Conservation (phyloP, 2,113 vertebrate genomes). For the Melanerpes formicivorus region DNA sequence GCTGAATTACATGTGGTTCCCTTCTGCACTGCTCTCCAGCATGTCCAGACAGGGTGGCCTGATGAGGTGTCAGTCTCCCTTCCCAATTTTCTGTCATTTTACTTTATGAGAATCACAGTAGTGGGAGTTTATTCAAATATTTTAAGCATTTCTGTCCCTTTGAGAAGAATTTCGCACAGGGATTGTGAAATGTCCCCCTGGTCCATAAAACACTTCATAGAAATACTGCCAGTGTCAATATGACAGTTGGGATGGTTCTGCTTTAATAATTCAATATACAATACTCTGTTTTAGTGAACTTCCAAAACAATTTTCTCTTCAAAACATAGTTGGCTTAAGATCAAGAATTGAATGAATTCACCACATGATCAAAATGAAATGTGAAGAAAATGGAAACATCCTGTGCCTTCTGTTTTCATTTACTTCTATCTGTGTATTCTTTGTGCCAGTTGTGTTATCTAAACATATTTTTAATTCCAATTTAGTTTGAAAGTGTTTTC, state of each 20-base stretch:
- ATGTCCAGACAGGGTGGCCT: too few species aligned
- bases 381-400: not conserved
- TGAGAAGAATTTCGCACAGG: not conserved
- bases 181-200: not conserved
- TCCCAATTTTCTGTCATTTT: too few species aligned
- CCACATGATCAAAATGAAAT: too few species aligned
- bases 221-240: not conserved
- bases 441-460: not conserved
- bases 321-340: not conserved
- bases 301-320: not conserved
- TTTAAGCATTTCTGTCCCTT: not conserved
- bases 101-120: too few species aligned
- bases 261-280: not conserved
- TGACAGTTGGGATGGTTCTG: not conserved
- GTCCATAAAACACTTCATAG: not conserved
- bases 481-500: not conserved
- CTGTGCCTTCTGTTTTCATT: not conserved
- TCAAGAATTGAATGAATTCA: not conserved
- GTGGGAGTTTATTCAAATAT: not conserved
- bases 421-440: not conserved
- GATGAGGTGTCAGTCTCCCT: too few species aligned
- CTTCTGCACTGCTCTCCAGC: too few species aligned
- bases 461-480: not conserved
- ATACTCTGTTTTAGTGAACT: not conserved
- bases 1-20: too few species aligned